Percentiles rank a stretch among this genome's conserved stretches.
phyloP scores from a whole-genome alignment of 2,113 vertebrate species.

The Collichthys lucidus region DNA sequence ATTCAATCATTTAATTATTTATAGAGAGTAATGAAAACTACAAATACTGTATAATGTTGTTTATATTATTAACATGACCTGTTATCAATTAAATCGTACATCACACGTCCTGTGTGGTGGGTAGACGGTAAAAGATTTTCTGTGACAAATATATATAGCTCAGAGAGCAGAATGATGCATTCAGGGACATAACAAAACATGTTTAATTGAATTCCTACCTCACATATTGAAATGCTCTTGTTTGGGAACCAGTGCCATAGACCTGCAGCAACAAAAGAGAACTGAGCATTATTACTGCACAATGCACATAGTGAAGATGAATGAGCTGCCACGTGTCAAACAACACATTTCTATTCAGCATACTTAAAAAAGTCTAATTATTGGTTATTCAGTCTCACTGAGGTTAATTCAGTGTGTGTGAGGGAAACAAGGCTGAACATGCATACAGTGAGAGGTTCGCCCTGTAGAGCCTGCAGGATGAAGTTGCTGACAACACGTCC shows the following conservation, averaged over 20 bases:
- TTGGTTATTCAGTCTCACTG: neutral
- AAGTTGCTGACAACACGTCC: slow-evolving; percentile 99
- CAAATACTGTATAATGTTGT: neutral
- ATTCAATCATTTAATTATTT: too few relatives aligned
- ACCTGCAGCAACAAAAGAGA: slow-evolving; percentile 85
- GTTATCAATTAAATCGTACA: too few relatives aligned
- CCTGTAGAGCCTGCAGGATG: slow-evolving; percentile 97
- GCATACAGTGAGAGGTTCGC: slow-evolving; percentile 95
- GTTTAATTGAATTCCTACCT: slow-evolving; percentile 85
- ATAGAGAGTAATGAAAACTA: neutral
- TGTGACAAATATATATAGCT: neutral
- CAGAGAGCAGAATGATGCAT: neutral
- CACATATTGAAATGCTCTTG: slow-evolving; percentile 97
- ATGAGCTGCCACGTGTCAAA: neutral
- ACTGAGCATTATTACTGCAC: neutral
- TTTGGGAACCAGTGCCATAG: slow-evolving; percentile 95
- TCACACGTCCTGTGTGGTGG: neutral
- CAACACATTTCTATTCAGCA: neutral
- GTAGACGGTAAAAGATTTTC: neutral
- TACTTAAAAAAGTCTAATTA: neutral
- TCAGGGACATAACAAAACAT: neutral
- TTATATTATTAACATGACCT: too few relatives aligned
- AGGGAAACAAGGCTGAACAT: slow-evolving; percentile 8
- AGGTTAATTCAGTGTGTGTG: neutral
- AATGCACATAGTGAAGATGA: neutral